Conservation (phyloP, 2,888 invertebrate genomes). For the Drosophila lacicola region DNA sequence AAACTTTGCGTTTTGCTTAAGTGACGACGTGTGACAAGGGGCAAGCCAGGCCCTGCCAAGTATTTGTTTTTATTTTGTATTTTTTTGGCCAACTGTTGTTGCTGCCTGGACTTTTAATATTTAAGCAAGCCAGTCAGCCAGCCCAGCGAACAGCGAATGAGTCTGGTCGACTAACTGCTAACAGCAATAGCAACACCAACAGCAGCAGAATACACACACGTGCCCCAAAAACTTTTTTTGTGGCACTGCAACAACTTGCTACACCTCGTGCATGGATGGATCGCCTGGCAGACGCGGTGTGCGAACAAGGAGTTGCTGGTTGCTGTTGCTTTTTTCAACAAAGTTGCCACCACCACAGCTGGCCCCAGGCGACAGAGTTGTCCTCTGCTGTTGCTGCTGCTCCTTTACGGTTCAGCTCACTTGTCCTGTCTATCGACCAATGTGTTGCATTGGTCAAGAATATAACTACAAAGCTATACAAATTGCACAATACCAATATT, state of each 20-base stretch:
- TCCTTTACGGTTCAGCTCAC: conserved; percentile 18
- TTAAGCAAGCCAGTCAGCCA: conserved; percentile 53
- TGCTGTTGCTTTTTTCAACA: conserved; percentile 36
- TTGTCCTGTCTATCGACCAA: conserved; percentile 33
- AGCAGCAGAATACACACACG: conserved; percentile 37
- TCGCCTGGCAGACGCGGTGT: conserved; percentile 31
- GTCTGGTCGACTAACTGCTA: conserved; percentile 38
- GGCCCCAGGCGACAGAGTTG: conserved; percentile 37
- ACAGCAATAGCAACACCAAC: conserved; percentile 26
- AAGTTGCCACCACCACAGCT: conserved; percentile 47
- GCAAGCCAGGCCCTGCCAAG: conserved; percentile 36
- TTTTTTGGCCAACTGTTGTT: conserved; percentile 30
- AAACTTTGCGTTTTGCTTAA: conserved; percentile 71
- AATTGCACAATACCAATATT: no score
- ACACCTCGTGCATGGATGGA: conserved; percentile 44
- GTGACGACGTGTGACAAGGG: conserved; percentile 78
- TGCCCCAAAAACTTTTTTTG: conserved; percentile 29
- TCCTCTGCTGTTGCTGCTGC: conserved; percentile 15
- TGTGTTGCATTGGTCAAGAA: neutral
- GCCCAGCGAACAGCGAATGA: conserved; percentile 24
- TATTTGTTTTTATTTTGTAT: conserved; percentile 5
- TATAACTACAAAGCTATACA: neutral
- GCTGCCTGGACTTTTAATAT: conserved; percentile 68
- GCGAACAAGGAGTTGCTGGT: conserved; percentile 33
- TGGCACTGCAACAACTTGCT: conserved; percentile 32